These are phyloP conservation scores for Scaptodrosophila lebanonensis DNA, from an alignment of 1,140 invertebrate genomes.

Conservation along the genomic window DNA sequence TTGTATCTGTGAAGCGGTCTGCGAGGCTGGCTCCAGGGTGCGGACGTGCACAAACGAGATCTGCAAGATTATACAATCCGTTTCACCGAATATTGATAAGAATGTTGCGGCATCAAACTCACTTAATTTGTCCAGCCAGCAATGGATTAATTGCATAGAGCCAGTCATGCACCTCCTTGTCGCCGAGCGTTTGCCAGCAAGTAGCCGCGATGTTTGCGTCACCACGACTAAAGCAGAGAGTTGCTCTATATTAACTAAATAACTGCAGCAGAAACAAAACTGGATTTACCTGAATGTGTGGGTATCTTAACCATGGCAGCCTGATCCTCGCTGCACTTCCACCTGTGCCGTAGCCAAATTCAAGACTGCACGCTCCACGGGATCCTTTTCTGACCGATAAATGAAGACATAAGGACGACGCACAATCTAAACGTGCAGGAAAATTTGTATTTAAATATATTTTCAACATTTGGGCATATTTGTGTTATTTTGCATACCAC, in stretches of 20 bases:
- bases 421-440: conserved; percentile 87
- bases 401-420: conserved; percentile 98
- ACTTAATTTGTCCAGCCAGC: conserved; percentile 97
- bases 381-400: conserved; percentile 98
- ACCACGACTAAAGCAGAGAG: conserved; percentile 85
- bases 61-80: conserved; percentile 16
- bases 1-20: conserved; percentile 74
- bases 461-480: background rate
- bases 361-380: conserved; percentile 96
- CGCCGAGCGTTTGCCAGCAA: conserved; percentile 94
- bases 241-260: background rate
- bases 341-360: conserved; percentile 98
- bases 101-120: conserved; percentile 30
- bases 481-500: conserved; percentile 83
- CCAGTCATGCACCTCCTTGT: conserved; percentile 99
- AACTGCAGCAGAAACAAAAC: background rate
- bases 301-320: conserved; percentile 96
- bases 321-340: conserved; percentile 97
- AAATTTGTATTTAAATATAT: background rate
- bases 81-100: too few species aligned
- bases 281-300: conserved; percentile 86
- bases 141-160: conserved; percentile 99
- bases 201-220: conserved; percentile 97
- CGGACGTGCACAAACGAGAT: conserved; percentile 78
- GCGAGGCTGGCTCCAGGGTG: conserved; percentile 75